Evolutionary conservation across 2,888 invertebrate genomes (phyloP).

Genomic region (Epinotia ramella): DNA sequence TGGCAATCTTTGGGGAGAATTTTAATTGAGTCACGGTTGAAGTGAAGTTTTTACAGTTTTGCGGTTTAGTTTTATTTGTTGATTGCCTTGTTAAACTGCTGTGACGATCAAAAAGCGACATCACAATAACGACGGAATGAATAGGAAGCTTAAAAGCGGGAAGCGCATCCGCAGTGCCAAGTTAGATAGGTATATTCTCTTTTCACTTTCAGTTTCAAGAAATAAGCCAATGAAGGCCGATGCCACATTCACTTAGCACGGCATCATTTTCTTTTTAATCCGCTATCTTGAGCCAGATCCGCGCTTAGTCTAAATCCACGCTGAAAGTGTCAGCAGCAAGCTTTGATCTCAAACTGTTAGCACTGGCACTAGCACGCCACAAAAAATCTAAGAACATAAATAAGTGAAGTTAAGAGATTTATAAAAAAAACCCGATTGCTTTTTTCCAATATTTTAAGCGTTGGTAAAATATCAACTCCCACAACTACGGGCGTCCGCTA

Average conservation of each 20-base stretch:
- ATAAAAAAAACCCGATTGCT: background rate
- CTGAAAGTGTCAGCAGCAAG: constrained; percentile 54
- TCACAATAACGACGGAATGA: too few species aligned
- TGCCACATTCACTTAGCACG: constrained; percentile 51
- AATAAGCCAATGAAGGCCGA: constrained; percentile 38
- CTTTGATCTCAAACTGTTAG: constrained; percentile 57
- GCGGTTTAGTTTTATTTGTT: background rate
- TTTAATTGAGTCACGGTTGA: constrained; percentile 12
- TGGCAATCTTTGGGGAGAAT: constrained; percentile 3
- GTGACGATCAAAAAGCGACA: too few species aligned
- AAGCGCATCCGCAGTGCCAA: too few species aligned
- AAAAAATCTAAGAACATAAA: background rate
- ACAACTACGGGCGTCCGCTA: too few species aligned
- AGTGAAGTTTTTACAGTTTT: background rate
- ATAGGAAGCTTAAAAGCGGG: background rate
- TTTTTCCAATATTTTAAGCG: too few species aligned
- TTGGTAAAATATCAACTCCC: too few species aligned
- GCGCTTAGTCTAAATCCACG: constrained; percentile 52
- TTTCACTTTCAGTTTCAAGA: background rate
- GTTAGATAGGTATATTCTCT: too few species aligned
- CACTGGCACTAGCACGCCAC: constrained; percentile 1
- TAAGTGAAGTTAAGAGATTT: too few species aligned
- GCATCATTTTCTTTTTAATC: constrained; percentile 51
- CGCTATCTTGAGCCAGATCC: constrained; percentile 49
- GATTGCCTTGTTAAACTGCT: background rate